A percentile compares a stretch with the other conserved stretches of the same genome.
phyloP scores from a whole-genome alignment of 2,113 vertebrate species.

The Phoenicopterus ruber region DNA sequence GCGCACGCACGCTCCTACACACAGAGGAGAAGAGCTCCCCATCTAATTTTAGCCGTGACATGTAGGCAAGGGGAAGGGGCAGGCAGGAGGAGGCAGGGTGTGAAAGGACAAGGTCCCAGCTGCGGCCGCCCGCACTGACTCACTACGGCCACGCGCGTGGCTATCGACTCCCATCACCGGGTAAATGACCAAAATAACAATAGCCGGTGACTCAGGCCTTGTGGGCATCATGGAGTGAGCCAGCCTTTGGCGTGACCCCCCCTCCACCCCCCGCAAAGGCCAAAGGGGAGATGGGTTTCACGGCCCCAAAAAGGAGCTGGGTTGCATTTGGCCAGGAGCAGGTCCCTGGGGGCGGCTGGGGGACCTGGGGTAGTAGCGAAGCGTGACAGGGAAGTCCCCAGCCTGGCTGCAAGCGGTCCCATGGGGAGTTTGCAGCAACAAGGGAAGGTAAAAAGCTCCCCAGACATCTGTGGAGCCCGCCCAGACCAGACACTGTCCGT shows the following conservation, averaged over 20 bases:
- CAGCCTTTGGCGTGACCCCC: accelerated
- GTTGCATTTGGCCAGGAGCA: not conserved
- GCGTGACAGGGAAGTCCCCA: not conserved
- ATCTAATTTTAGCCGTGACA: not conserved
- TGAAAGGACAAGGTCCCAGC: not conserved
- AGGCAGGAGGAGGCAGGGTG: not conserved
- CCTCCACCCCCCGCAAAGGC: not conserved
- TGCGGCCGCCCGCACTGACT: not conserved
- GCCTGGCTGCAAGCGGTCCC: not conserved
- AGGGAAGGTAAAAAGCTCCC: not conserved
- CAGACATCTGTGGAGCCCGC: not conserved
- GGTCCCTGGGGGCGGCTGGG: not conserved
- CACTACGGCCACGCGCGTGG: accelerated
- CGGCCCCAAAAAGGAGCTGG: not conserved
- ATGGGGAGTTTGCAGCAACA: not conserved
- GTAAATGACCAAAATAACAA: not conserved
- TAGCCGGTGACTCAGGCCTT: not conserved
- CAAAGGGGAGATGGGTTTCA: not conserved
- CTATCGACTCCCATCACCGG: accelerated
- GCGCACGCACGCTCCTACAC: not conserved
- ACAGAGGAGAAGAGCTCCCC: not conserved
- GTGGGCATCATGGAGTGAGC: not conserved
- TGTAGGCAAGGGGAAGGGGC: not conserved
- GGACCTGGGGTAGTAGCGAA: not conserved
- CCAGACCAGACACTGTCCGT: not conserved